Evolutionary conservation across 1,140 invertebrate species (phyloP), one percentile per base, ranked within the genome.

Genomic region (Diorhabda carinulata): DNA sequence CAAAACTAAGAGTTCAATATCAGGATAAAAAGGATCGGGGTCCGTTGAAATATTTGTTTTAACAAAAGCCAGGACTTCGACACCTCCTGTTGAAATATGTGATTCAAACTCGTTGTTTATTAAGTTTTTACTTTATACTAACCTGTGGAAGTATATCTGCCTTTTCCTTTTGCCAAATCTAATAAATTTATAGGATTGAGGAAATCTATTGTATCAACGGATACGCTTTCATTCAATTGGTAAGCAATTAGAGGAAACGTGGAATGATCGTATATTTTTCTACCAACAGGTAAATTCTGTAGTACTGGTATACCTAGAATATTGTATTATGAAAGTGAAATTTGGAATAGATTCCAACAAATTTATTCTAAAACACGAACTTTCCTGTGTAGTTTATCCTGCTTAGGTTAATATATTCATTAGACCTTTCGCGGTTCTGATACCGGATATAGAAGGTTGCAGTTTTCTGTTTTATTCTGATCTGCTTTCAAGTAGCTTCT

Each of bases 1-100:
- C 8, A 86, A 77, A 42, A 87, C 83, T n/a, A 89, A 82, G 2
- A 88, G 71, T 77, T 91, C 88, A 9, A 89, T 84, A 73, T 91
- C 89, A 0, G 89, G 87, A 68, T 86, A 83, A 42, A 72, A 72
- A 58, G 78, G 62, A 3, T 71, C 45, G 25, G 69, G 63, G 47
- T 74, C 69, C 9, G 58, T 72, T 3, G 78, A 71, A 6, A 72
- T 63, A 6, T 85, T 83, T 2, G 84, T 85, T 67, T 83, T 81
- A 6, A 86, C 76, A 68, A 84, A 86, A 2, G 81, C 82, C 5
- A 87, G 69, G 5, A 82, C 84, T 79, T 87, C 86, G 0, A 85
- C 81, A 5, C 83, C 84, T 47, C 83, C 82, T 8, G 47, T 4
- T 3, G 3, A 3, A 4, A 52, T 8, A 4, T 52, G n/a, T 25